These are phyloP conservation scores for Spodoptera exigua DNA, from an alignment of 2,888 invertebrate genomes.

Conservation along the genomic window DNA sequence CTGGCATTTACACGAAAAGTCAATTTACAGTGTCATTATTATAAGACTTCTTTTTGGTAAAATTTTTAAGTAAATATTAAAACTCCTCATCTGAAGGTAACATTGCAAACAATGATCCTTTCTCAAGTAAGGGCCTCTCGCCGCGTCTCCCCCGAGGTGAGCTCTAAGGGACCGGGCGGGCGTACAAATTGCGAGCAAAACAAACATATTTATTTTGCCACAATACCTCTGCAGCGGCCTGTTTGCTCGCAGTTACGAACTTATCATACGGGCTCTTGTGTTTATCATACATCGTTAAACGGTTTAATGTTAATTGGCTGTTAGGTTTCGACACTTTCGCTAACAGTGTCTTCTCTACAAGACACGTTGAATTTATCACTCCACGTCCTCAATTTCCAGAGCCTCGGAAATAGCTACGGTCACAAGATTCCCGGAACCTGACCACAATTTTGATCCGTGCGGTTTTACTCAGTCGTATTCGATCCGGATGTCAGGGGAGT, in stretches of 20 bases:
- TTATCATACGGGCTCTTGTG: conserved; percentile 42
- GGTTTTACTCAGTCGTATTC: conserved; percentile 14
- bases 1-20: no score
- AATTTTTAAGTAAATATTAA: conserved; percentile 15
- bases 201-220: conserved; percentile 51
- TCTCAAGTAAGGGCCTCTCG: conserved; percentile 17
- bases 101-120: conserved; percentile 37
- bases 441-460: conserved; percentile 10
- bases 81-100: conserved; percentile 2
- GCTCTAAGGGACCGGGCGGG: conserved; percentile 7
- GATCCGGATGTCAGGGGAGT: conserved; percentile 17
- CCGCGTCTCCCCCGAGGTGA: conserved; percentile 32
- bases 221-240: conserved; percentile 47
- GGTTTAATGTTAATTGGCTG: conserved; percentile 37
- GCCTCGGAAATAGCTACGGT: conserved; percentile 5
- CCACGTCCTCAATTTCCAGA: conserved; percentile 2
- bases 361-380: neutral
- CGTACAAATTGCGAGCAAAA: conserved; percentile 46
- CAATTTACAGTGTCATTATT: no score
- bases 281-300: conserved; percentile 48
- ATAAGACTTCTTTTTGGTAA: no score
- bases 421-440: conserved; percentile 1
- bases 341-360: neutral
- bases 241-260: conserved; percentile 46
- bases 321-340: conserved; percentile 26